A percentile compares a stretch with the other conserved stretches of the same genome.
phyloP scores from a whole-genome alignment of 2,113 vertebrate genomes.

The Ramphastos sulfuratus region DNA sequence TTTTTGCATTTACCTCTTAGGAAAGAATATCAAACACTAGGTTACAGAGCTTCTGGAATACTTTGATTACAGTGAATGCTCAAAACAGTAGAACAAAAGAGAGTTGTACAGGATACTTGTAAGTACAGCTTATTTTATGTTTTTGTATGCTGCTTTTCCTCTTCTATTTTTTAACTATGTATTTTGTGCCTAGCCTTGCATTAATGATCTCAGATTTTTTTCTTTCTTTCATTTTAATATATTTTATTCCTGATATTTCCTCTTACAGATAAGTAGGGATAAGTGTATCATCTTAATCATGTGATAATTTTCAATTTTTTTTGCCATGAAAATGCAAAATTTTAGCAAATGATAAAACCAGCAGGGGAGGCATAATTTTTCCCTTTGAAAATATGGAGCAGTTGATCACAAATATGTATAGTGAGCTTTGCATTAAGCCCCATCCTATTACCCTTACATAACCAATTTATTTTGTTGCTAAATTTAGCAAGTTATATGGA shows the following conservation, averaged over 20 bases:
- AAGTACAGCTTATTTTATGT: not conserved
- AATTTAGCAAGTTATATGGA: slow-evolving; percentile 77
- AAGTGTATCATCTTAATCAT: not conserved
- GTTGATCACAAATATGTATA: slow-evolving; percentile 47
- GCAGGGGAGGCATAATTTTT: not conserved
- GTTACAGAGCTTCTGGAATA: not conserved
- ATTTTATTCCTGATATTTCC: not conserved
- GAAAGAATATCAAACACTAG: not conserved
- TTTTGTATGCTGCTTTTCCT: not conserved
- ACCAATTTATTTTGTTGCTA: slow-evolving; percentile 78
- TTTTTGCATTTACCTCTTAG: not conserved
- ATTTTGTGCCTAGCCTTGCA: not conserved
- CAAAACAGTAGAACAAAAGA: not conserved
- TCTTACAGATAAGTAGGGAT: not conserved
- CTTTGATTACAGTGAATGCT: not conserved
- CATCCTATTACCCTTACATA: slow-evolving; percentile 71
- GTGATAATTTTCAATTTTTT: not conserved
- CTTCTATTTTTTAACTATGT: not conserved
- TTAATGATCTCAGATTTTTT: not conserved
- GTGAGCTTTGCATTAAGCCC: slow-evolving; percentile 62
- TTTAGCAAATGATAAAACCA: not conserved
- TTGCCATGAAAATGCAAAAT: not conserved
- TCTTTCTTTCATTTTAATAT: not conserved
- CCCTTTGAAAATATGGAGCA: not conserved
- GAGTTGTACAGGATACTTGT: not conserved